Evolutionary conservation across 2,113 vertebrate species (phyloP).

Genomic region (Leptodactylus fuscus): DNA sequence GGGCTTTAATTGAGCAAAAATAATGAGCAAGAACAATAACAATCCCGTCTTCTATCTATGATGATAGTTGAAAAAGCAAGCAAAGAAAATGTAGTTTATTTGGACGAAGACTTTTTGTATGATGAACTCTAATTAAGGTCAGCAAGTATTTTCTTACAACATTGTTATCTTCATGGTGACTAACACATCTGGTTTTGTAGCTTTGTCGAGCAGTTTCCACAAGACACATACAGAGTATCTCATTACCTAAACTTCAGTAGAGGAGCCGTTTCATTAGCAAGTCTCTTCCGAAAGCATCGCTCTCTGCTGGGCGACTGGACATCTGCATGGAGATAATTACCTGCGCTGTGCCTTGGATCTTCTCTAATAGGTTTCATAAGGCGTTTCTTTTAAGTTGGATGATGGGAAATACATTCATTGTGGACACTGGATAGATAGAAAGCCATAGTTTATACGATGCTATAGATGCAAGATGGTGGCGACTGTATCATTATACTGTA

Average conservation of each 20-base stretch:
- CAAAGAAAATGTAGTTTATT: not conserved
- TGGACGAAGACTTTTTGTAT: not conserved
- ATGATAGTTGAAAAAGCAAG: not conserved
- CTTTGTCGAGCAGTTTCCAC: slow-evolving; percentile 25
- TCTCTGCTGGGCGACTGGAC: not conserved
- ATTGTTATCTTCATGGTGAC: slow-evolving; percentile 14
- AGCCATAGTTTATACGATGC: too few species aligned
- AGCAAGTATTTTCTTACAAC: not conserved
- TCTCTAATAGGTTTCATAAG: not conserved
- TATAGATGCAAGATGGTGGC: too few species aligned
- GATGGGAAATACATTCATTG: too few species aligned
- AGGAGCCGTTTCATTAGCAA: slow-evolving; percentile 2
- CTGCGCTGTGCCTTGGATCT: not conserved
- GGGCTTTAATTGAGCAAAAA: not conserved
- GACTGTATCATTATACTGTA: too few species aligned
- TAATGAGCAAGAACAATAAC: slow-evolving; percentile 19
- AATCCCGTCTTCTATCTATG: not conserved
- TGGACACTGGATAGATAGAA: too few species aligned
- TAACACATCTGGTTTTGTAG: slow-evolving; percentile 21
- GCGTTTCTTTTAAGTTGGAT: not conserved
- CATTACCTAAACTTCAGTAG: slow-evolving; percentile 35
- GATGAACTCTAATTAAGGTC: slow-evolving; percentile 14
- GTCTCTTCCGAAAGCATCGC: not conserved
- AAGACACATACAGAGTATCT: slow-evolving; percentile 16
- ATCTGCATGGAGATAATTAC: not conserved